Evolutionary conservation across 2,797 vertebrate genomes (phyloP), one percentile per base, ranked within the genome.

Genomic region (Sebastes reedi): DNA sequence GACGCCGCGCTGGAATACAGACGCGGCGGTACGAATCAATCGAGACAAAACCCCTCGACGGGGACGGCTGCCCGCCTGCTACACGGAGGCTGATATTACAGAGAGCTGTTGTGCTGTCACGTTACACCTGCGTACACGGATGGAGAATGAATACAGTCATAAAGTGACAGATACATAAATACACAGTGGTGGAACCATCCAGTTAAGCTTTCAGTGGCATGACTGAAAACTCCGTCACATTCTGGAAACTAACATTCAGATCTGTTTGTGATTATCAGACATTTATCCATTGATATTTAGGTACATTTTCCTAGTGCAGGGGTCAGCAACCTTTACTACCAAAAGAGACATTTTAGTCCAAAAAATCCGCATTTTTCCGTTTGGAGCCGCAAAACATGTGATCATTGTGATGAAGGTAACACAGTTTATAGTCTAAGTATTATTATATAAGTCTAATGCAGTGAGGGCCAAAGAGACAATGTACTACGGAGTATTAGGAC

Each of bases 141-240:
- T 24, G 72, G 25, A 11, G 30, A 76, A 64, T 58, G 74, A 75
- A 72, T 7, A 29, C 50, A 32, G 39, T 42, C 39, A 39, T 4
- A 5, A 72, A 69, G 59, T 79, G 81, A 59, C 75, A 60, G 69
- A 58, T 46, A 46, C 39, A 64, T 58, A 77, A 75, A 72, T 7
- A 29, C 50, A 32, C 39, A 42, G 20, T 18, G 46, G 46, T 50
- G 16, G 16, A 50, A 18, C 50, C 50, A 52, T n/a, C 50, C 20
- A 52, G 50, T 52, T 10, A 52, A 20, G 8, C 8, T 4, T 52
- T 52, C 50, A 52, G 7, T 46, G 42, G 16, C 6, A 3, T 46
- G 42, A 46, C 16, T 46, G 42, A 52, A 52, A 52, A 52, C 20
- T 46, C 42, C 6, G 18, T 52, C 50, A 52, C 13, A 9, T 52